Evolutionary conservation across 2,113 vertebrate species (phyloP).

Genomic region (Zosterops lateralis): DNA sequence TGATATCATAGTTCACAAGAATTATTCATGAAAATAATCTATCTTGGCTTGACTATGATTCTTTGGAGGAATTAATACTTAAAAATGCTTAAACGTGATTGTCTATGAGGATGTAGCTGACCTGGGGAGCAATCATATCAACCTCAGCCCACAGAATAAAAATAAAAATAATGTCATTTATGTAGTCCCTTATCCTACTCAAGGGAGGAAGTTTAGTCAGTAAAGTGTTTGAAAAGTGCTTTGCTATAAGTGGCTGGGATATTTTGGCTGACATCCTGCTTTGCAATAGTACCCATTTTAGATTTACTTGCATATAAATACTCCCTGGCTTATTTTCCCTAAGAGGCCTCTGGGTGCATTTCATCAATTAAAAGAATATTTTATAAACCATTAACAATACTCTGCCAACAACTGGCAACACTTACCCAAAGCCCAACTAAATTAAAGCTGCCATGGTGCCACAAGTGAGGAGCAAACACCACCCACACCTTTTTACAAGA

Average conservation of each 20-base stretch:
- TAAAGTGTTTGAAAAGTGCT: slow-evolving; percentile 11
- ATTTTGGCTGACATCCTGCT: slow-evolving; percentile 16
- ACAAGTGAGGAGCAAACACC: not conserved
- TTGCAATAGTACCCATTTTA: not conserved
- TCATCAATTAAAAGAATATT: slow-evolving; percentile 45
- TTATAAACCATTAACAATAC: slow-evolving; percentile 13
- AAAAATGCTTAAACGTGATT: slow-evolving; percentile 14
- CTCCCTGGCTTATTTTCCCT: not conserved
- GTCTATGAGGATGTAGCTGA: not conserved
- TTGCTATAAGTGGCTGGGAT: not conserved
- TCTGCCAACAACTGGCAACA: not conserved
- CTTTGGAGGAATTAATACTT: slow-evolving; percentile 23
- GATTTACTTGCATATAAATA: slow-evolving; percentile 20
- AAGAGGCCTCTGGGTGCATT: slow-evolving; percentile 9
- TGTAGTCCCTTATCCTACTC: not conserved
- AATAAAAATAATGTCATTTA: slow-evolving; percentile 37
- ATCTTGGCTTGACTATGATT: slow-evolving; percentile 19
- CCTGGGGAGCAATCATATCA: slow-evolving; percentile 6
- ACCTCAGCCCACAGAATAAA: not conserved
- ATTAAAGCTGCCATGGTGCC: not conserved
- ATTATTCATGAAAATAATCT: slow-evolving; percentile 58
- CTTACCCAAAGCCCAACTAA: not conserved
- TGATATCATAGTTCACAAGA: slow-evolving; percentile 16
- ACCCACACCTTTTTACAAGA: not conserved
- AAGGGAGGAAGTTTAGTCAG: not conserved